Percentiles rank a stretch among this genome's conserved stretches.
These are phyloP conservation scores for Campoletis raptor DNA, from an alignment of 2,888 invertebrate species.

Conservation along the genomic window DNA sequence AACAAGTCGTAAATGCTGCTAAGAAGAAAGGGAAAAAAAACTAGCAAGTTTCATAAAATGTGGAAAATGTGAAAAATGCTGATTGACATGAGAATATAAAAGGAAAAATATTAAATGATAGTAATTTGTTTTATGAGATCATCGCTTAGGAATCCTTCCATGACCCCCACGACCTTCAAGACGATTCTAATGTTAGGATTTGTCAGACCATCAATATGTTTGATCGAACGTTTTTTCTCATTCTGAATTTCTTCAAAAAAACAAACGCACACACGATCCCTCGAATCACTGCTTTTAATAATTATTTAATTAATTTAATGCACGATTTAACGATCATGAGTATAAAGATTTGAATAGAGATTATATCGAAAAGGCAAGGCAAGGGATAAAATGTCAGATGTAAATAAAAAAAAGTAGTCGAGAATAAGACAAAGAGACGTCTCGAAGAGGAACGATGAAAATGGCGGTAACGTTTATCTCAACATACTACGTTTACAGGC, in stretches of 20 bases:
- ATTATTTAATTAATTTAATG: not conserved
- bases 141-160: too few species aligned
- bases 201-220: too few species aligned
- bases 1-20: not conserved
- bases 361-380: not conserved
- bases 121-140: not conserved
- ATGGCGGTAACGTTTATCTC: constrained; percentile 29
- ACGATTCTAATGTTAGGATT: too few species aligned
- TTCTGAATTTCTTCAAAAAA: not conserved
- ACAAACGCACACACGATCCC: constrained; percentile 4
- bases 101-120: not conserved
- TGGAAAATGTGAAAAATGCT: not conserved
- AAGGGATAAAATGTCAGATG: not conserved
- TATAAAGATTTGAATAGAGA: not conserved
- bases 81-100: not conserved
- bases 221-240: not conserved
- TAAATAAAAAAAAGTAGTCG: constrained; percentile 50
- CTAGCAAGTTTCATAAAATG: not conserved
- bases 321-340: not conserved
- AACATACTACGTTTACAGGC: not conserved
- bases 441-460: constrained; percentile 7
- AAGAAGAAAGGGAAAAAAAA: not conserved
- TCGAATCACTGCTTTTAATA: constrained; percentile 51
- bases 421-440: constrained; percentile 33
- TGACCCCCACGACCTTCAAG: too few species aligned